Evolutionary conservation across 2,797 vertebrate species (phyloP).

Genomic region (Chromobotia macracanthus): DNA sequence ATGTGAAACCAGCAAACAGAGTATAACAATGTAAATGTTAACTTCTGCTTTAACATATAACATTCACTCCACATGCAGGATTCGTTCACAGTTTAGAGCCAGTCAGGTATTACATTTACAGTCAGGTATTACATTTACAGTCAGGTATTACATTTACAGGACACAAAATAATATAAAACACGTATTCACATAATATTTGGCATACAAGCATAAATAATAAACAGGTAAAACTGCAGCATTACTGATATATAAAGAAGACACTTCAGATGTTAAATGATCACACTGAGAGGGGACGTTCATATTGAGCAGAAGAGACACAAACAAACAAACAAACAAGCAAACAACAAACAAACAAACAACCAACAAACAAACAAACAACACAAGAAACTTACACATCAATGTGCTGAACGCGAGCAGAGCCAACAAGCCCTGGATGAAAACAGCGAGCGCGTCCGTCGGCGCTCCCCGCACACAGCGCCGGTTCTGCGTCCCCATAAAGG

Average conservation of each 20-base stretch:
- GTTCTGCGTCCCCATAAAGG: slow-evolving; percentile 63
- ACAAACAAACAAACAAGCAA: neutral
- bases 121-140: too few species aligned
- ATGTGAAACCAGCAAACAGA: neutral
- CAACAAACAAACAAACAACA: neutral
- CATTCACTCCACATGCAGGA: too few species aligned
- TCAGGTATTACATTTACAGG: too few species aligned
- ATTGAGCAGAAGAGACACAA: neutral
- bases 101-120: too few species aligned
- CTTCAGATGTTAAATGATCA: too few species aligned
- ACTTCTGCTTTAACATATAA: neutral
- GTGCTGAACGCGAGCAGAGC: slow-evolving; percentile 78
- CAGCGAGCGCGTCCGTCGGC: slow-evolving; percentile 74
- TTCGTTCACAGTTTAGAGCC: too few species aligned
- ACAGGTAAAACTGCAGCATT: too few species aligned
- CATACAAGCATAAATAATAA: too few species aligned
- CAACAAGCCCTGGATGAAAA: slow-evolving; percentile 76
- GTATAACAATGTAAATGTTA: neutral
- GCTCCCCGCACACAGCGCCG: slow-evolving; percentile 78
- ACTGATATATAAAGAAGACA: too few species aligned
- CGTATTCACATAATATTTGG: too few species aligned
- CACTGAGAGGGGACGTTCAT: too few species aligned
- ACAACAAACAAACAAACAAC: neutral
- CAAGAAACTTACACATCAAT: slow-evolving; percentile 73
- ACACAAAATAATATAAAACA: too few species aligned